Evolutionary conservation across 1,140 invertebrate species (phyloP).

Genomic region (Monomorium pharaonis): DNA sequence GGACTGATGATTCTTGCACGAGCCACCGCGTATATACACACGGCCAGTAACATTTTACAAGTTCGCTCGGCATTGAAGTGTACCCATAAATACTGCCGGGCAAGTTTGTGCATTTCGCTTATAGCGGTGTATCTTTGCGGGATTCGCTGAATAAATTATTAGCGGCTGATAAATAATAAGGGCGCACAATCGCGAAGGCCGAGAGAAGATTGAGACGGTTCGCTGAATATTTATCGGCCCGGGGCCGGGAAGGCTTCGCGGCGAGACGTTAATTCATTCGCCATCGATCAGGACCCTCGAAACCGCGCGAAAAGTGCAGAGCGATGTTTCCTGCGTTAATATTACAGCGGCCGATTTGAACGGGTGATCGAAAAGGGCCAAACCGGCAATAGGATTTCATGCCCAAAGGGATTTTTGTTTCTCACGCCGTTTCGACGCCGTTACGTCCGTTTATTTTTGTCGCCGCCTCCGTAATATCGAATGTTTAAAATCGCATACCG

Average conservation of each 20-base stretch:
- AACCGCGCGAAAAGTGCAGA: slow-evolving; percentile 52
- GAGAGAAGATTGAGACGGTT: slow-evolving; percentile 1
- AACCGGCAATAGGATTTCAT: slow-evolving; percentile 11
- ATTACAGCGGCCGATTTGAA: background rate
- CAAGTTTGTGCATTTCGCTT: slow-evolving; percentile 9
- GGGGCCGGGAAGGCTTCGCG: background rate
- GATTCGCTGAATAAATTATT: slow-evolving; percentile 20
- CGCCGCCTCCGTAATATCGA: background rate
- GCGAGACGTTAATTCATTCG: slow-evolving; percentile 52
- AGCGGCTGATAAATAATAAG: slow-evolving; percentile 34
- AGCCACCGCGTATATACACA: background rate
- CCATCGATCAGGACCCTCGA: slow-evolving; percentile 33
- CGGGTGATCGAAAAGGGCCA: slow-evolving; percentile 31
- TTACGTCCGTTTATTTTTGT: background rate
- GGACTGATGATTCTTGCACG: background rate
- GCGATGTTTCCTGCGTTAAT: slow-evolving; percentile 42
- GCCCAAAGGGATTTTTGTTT: background rate
- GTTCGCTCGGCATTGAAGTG: background rate
- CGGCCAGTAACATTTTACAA: background rate
- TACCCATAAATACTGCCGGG: background rate
- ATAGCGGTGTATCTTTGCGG: background rate
- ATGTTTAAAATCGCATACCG: background rate
- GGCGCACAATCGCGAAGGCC: background rate
- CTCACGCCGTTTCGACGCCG: background rate
- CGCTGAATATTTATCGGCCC: slow-evolving; percentile 53